A percentile compares a stretch with the other conserved stretches of the same genome.
Conservation (phyloP, 1,140 invertebrate species). For the Drosophila yakuba region DNA sequence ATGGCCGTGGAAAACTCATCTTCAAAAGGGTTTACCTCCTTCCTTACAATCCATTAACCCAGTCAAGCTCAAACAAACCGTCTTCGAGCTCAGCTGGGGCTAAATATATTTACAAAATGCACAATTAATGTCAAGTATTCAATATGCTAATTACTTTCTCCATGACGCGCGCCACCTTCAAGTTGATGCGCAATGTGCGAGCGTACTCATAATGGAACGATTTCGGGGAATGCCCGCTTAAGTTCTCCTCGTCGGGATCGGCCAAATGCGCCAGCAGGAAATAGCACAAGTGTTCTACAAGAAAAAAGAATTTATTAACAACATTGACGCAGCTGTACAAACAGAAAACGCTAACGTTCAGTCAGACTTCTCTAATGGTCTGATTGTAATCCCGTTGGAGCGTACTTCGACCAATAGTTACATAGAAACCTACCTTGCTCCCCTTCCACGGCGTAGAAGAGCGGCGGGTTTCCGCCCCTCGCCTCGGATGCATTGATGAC, state of each 20-base stretch:
- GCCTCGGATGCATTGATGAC: constrained; percentile 61
- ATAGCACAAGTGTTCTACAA: constrained; percentile 75
- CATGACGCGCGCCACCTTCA: constrained; percentile 72
- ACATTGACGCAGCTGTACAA: background rate
- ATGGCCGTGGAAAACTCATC: constrained; percentile 22
- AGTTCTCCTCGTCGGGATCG: constrained; percentile 70
- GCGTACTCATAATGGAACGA: constrained; percentile 74
- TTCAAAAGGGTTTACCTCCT: constrained; percentile 40
- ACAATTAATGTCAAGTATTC: constrained; percentile 36
- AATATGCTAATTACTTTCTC: constrained; percentile 65
- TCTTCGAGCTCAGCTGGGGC: constrained; percentile 46
- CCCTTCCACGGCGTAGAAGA: constrained; percentile 77
- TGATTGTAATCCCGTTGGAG: no score
- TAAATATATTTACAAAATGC: constrained; percentile 23
- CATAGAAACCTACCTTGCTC: constrained; percentile 38
- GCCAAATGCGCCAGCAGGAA: constrained; percentile 74
- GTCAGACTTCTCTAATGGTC: no score
- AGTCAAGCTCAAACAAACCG: constrained; percentile 23
- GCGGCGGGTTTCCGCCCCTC: constrained; percentile 57
- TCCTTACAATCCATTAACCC: constrained; percentile 53
- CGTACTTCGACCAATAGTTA: no score
- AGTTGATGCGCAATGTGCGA: constrained; percentile 62
- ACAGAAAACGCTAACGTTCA: no score
- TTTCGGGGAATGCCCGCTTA: constrained; percentile 69
- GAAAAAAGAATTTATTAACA: constrained; percentile 1